Evolutionary conservation across 92 coral and sea anemone genomes (phyloP).

Genomic region (Scolanthus callimorphus): DNA sequence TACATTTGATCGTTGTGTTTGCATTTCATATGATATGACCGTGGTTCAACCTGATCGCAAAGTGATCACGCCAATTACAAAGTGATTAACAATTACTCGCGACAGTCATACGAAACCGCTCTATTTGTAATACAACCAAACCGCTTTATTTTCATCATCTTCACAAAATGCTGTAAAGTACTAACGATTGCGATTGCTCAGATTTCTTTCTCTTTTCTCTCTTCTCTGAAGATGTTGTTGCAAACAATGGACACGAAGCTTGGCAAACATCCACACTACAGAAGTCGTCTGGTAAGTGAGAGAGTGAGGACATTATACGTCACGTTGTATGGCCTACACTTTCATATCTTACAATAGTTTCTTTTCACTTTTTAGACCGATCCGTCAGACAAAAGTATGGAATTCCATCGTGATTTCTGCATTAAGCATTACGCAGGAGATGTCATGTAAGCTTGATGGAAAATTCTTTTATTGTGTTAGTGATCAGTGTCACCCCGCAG

Average conservation of each 20-base stretch:
- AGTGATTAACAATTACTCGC: too few species aligned
- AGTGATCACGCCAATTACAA: too few species aligned
- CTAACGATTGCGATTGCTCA: too few species aligned
- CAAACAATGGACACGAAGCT: conserved; percentile 97
- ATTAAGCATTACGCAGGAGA: conserved; percentile 93
- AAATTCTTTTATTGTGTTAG: background rate
- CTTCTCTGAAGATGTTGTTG: conserved; percentile 86
- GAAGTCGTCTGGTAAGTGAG: conserved; percentile 78
- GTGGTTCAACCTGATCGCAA: too few species aligned
- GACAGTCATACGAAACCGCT: too few species aligned
- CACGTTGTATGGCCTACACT: background rate
- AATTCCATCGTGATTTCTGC: conserved; percentile 84
- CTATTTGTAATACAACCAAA: too few species aligned
- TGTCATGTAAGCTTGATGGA: conserved; percentile 75
- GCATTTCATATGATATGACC: too few species aligned
- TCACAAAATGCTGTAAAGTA: too few species aligned
- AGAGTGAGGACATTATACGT: background rate
- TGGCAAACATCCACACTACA: conserved; percentile 77
- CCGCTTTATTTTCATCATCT: too few species aligned
- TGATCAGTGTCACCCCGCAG: too few species aligned
- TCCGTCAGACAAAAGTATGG: conserved; percentile 80
- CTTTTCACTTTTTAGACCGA: conserved; percentile 51
- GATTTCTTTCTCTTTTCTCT: too few species aligned
- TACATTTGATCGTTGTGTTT: too few species aligned
- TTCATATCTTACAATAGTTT: background rate